Percentiles rank a stretch among this genome's conserved stretches.
phyloP scores from a whole-genome alignment of 2,888 invertebrate species.

The Nephrocerus scutellatus region DNA sequence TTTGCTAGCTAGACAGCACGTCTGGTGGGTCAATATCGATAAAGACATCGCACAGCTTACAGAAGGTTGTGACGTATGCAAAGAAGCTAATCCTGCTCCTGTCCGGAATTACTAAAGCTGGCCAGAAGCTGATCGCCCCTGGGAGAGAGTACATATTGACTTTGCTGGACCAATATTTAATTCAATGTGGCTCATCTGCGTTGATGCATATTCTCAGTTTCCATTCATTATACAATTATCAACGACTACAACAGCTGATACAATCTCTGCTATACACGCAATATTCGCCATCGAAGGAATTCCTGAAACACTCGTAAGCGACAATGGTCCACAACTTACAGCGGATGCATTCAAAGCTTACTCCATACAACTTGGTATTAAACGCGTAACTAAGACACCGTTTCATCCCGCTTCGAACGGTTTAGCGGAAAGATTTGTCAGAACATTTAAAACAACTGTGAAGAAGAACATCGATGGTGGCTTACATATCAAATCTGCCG shows the following conservation, averaged over 20 bases:
- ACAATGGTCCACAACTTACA: slow-evolving; percentile 26
- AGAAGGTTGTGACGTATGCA: slow-evolving; percentile 11
- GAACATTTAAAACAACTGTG: slow-evolving; percentile 11
- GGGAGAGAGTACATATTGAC: slow-evolving; percentile 43
- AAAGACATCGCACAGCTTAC: slow-evolving; percentile 9
- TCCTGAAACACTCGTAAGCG: slow-evolving; percentile 24
- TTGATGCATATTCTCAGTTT: slow-evolving; percentile 19
- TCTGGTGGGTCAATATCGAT: slow-evolving; percentile 16
- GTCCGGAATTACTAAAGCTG: slow-evolving; percentile 15
- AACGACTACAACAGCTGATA: slow-evolving; percentile 16
- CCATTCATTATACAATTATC: slow-evolving; percentile 11
- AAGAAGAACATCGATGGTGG: too few species aligned
- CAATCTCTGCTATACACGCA: slow-evolving; percentile 20
- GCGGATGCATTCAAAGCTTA: slow-evolving; percentile 24
- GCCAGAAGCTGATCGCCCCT: slow-evolving; percentile 27
- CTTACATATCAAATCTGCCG: too few species aligned
- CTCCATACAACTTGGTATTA: slow-evolving; percentile 23
- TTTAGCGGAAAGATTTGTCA: slow-evolving; percentile 10
- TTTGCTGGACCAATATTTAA: slow-evolving; percentile 38
- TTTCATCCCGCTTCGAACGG: slow-evolving; percentile 22
- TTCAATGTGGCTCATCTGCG: slow-evolving; percentile 20
- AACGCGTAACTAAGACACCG: slow-evolving; percentile 24
- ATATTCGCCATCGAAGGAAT: slow-evolving; percentile 27
- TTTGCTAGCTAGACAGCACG: slow-evolving; percentile 13
- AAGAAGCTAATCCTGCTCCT: slow-evolving; percentile 12